Conservation (phyloP, 2,797 vertebrate species). For the Neosilurus hyrtlii region DNA sequence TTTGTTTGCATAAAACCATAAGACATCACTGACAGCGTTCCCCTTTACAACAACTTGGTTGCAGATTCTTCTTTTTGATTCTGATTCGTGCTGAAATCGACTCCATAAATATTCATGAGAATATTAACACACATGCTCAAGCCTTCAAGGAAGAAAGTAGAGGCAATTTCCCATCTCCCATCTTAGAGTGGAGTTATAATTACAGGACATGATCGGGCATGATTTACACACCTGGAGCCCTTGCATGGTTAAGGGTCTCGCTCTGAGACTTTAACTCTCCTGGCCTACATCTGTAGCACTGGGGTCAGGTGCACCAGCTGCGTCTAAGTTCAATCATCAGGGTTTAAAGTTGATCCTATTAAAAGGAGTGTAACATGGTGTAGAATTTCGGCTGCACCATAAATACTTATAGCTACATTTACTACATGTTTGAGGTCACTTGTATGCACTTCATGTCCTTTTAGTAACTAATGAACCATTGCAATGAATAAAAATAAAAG, state of each 20-base stretch:
- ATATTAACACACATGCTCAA: not conserved
- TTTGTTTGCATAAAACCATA: not conserved
- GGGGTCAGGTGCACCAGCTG: conserved; percentile 20
- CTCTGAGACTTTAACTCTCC: not conserved
- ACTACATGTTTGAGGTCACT: not conserved
- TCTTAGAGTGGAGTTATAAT: not conserved
- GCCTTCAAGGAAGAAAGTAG: not conserved
- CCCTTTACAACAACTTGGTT: not conserved
- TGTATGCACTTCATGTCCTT: not conserved
- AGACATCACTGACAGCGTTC: not conserved
- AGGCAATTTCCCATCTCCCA: not conserved
- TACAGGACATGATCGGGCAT: not conserved
- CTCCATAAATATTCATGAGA: not conserved
- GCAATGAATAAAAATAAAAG: not conserved
- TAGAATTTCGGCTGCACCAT: not conserved
- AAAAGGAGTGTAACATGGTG: not conserved
- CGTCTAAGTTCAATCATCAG: not conserved
- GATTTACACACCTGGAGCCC: not conserved
- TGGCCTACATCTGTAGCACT: not conserved
- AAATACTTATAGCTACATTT: not conserved
- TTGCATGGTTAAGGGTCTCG: conserved; percentile 5
- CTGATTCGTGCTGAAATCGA: not conserved
- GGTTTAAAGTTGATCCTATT: not conserved
- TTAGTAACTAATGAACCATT: not conserved
- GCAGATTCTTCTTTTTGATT: not conserved